phyloP scores from a whole-genome alignment of 2,888 invertebrate genomes.

The Apeira syringaria region DNA sequence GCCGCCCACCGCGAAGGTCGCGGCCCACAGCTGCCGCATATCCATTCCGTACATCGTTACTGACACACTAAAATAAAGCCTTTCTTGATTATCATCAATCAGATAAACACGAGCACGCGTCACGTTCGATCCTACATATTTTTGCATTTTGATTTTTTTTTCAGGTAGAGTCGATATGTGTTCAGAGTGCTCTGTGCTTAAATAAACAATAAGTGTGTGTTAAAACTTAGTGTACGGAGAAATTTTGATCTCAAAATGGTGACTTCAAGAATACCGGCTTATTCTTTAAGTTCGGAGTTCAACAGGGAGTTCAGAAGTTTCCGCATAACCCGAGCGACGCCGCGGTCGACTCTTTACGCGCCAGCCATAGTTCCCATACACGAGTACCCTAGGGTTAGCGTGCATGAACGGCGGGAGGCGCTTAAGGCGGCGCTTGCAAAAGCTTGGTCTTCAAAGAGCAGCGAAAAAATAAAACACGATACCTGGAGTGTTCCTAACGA shows the following conservation, averaged over 20 bases:
- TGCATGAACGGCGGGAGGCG: conserved; percentile 79
- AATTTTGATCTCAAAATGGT: conserved; percentile 85
- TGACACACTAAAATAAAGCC: conserved; percentile 17
- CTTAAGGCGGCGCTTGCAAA: conserved; percentile 79
- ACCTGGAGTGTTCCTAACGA: conserved; percentile 73
- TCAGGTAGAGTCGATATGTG: conserved; percentile 81
- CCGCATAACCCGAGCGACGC: conserved; percentile 79
- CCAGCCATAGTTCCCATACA: conserved; percentile 84
- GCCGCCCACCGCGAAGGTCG: conserved; percentile 80
- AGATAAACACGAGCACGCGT: conserved; percentile 4
- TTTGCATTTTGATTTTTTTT: conserved; percentile 29
- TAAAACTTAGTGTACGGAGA: conserved; percentile 56
- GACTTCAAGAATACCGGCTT: conserved; percentile 85
- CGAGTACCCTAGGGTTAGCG: conserved; percentile 84
- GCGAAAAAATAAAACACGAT: conserved; percentile 73
- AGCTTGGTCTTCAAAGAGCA: conserved; percentile 76
- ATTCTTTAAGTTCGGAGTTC: conserved; percentile 85
- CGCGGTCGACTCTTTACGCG: conserved; percentile 76
- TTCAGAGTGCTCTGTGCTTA: conserved; percentile 73
- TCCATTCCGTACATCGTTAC: conserved; percentile 44
- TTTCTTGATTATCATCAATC: conserved; percentile 17
- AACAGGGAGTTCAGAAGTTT: conserved; percentile 84
- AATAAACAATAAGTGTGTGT: conserved; percentile 60
- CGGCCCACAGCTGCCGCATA: conserved; percentile 59
- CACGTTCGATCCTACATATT: conserved; percentile 54